Evolutionary conservation across 2,797 vertebrate species (phyloP).

Genomic region (Salarias fasciatus): DNA sequence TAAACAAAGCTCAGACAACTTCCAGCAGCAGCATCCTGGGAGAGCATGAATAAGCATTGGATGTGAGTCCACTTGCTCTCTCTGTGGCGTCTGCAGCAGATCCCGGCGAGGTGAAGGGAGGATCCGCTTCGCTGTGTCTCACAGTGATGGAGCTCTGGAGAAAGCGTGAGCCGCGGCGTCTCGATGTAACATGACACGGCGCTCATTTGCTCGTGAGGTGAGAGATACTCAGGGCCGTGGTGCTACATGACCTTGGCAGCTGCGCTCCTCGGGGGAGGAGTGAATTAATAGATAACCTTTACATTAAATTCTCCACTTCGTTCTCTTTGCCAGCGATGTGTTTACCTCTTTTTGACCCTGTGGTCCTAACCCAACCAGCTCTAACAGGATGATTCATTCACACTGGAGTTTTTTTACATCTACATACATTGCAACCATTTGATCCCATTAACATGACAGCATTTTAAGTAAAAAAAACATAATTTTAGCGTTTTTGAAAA

Average conservation of each 20-base stretch:
- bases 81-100: constrained; percentile 11
- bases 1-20: constrained; percentile 31
- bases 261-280: constrained; percentile 49
- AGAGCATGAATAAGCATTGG: constrained; percentile 19
- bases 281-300: constrained; percentile 78
- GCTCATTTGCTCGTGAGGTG: constrained; percentile 75
- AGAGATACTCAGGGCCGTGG: constrained; percentile 62
- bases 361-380: not conserved
- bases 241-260: constrained; percentile 70
- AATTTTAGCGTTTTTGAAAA: too few species aligned
- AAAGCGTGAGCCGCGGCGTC: constrained; percentile 51
- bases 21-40: constrained; percentile 1
- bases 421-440: too few species aligned
- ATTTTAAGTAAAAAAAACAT: too few species aligned
- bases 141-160: constrained; percentile 34
- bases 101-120: not conserved
- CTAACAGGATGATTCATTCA: not conserved
- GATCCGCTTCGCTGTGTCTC: constrained; percentile 25
- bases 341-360: constrained; percentile 13
- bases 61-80: constrained; percentile 3
- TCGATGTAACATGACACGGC: constrained; percentile 69
- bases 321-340: too few species aligned
- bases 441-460: too few species aligned
- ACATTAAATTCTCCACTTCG: constrained; percentile 43
- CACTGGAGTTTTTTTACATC: too few species aligned